Evolutionary conservation across 2,888 invertebrate genomes (phyloP).

Genomic region (Polymixis lichenea): DNA sequence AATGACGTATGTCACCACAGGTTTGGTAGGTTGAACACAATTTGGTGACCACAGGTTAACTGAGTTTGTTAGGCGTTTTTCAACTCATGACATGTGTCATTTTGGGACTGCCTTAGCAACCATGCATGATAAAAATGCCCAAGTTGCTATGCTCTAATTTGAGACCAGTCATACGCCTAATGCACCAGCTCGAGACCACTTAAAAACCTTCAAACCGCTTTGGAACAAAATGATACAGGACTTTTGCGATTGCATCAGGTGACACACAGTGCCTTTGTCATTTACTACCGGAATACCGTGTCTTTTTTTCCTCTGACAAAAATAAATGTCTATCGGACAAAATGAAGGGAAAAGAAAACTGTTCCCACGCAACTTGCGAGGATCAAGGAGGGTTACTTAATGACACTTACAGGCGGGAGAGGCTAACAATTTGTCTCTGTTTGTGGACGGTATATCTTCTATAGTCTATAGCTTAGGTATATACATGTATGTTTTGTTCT

Average conservation of each 20-base stretch:
- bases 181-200: neutral
- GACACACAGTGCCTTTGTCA: conserved; percentile 14
- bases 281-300: conserved; percentile 29
- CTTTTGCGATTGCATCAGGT: neutral
- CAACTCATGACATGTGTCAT: neutral
- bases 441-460: conserved; percentile 26
- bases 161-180: neutral
- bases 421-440: conserved; percentile 53
- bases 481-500: conserved; percentile 7
- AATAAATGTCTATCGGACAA: conserved; percentile 42
- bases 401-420: conserved; percentile 49
- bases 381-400: conserved; percentile 63
- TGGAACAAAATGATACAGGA: neutral
- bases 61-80: neutral
- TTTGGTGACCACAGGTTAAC: neutral
- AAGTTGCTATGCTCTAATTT: neutral
- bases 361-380: conserved; percentile 61
- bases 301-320: conserved; percentile 28
- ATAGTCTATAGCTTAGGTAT: neutral
- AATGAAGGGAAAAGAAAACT: conserved; percentile 46
- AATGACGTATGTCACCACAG: neutral
- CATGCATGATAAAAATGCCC: neutral
- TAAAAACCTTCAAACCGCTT: neutral
- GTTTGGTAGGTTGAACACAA: neutral
- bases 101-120: neutral